These are phyloP conservation scores for Gerris lacustris DNA, from an alignment of 2,888 invertebrate species.

Conservation along the genomic window DNA sequence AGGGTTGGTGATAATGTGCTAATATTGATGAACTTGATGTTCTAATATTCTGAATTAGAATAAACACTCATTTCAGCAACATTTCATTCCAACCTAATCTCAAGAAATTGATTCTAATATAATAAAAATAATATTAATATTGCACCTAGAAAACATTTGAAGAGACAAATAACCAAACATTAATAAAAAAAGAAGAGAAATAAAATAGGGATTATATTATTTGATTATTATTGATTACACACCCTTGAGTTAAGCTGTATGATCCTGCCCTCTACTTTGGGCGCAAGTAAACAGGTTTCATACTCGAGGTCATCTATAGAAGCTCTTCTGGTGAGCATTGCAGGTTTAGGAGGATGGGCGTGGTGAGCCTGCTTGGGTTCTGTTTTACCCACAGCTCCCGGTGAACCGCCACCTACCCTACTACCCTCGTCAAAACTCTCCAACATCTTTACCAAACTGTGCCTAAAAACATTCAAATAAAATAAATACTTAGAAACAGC, in stretches of 20 bases:
- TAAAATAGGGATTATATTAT: no score
- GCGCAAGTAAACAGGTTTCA: constrained; percentile 66
- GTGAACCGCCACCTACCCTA: background rate
- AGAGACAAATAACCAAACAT: no score
- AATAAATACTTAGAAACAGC: background rate
- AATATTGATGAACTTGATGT: no score
- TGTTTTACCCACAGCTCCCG: background rate
- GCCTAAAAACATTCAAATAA: background rate
- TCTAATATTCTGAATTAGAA: no score
- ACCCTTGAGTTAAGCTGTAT: constrained; percentile 34
- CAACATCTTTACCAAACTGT: background rate
- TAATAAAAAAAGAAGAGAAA: no score
- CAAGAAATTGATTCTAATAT: no score
- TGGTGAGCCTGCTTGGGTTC: background rate
- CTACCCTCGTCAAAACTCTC: background rate
- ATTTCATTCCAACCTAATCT: no score
- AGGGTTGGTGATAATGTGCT: no score
- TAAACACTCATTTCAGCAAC: no score
- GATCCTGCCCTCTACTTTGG: constrained; percentile 69
- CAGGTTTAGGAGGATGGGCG: constrained; percentile 25
- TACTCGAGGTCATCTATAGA: constrained; percentile 71
- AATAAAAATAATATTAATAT: no score
- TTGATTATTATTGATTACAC: background rate
- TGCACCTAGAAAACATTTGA: no score
- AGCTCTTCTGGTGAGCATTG: constrained; percentile 51